Conservation (phyloP, 2,113 vertebrate species). For the Sapajus apella region DNA sequence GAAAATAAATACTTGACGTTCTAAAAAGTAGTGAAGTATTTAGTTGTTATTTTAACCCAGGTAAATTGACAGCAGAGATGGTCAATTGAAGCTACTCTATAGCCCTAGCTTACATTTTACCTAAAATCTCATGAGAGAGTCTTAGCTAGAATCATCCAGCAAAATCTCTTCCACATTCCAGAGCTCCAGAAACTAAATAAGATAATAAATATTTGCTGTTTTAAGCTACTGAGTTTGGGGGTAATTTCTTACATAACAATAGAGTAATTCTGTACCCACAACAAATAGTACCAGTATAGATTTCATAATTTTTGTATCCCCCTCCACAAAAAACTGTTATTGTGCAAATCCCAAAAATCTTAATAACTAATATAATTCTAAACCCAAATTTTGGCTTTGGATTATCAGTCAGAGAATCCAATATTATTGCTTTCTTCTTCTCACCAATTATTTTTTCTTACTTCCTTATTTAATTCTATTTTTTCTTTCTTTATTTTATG, state of each 20-base stretch:
- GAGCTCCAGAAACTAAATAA: not conserved
- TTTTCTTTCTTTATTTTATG: not conserved
- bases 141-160: not conserved
- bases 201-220: not conserved
- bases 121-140: not conserved
- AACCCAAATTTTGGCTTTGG: not conserved
- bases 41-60: not conserved
- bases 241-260: not conserved
- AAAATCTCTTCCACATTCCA: not conserved
- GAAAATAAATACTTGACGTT: not conserved
- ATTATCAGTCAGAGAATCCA: not conserved
- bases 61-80: not conserved
- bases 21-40: not conserved
- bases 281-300: no score
- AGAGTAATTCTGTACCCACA: not conserved
- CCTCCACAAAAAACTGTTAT: no score
- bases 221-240: not conserved
- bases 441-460: not conserved
- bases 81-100: not conserved
- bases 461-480: not conserved
- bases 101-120: not conserved
- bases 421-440: not conserved
- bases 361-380: not conserved
- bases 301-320: no score
- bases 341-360: no score